These are phyloP conservation scores for Ammodytes marinus DNA, from an alignment of 2,113 vertebrate genomes.

Conservation along the genomic window DNA sequence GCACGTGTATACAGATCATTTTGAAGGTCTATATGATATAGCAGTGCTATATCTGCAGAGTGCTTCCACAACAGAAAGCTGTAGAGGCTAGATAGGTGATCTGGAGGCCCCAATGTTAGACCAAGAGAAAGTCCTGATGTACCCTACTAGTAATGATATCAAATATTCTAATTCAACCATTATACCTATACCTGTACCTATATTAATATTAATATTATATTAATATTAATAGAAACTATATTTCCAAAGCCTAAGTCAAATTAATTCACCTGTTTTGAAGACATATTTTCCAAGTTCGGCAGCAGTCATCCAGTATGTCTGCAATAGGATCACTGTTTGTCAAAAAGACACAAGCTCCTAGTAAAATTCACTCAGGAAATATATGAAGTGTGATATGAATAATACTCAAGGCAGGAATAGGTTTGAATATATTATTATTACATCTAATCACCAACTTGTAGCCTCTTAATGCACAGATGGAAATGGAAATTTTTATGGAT, in stretches of 20 bases:
- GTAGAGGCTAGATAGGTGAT: not conserved
- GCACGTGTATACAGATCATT: not conserved
- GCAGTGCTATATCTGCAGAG: not conserved
- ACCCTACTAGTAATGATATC: not conserved
- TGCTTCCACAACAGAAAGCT: not conserved
- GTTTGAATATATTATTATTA: conserved; percentile 1
- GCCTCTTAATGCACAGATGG: not conserved
- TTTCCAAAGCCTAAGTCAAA: too few species aligned
- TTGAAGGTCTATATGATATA: not conserved
- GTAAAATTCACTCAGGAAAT: not conserved
- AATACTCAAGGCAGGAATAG: not conserved
- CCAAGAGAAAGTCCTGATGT: not conserved
- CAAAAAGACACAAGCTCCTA: not conserved
- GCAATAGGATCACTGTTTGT: not conserved
- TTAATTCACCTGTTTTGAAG: not conserved
- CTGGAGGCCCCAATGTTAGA: conserved; percentile 22
- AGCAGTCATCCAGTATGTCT: not conserved
- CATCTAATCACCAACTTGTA: conserved; percentile 13
- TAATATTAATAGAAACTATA: too few species aligned
- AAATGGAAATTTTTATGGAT: not conserved
- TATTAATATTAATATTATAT: too few species aligned
- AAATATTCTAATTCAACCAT: not conserved
- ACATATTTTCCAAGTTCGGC: not conserved
- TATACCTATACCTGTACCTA: not conserved
- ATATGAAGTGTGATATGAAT: not conserved